These are phyloP conservation scores for Actinia tenebrosa DNA, from an alignment of 64 coral and sea anemone genomes.

Conservation along the genomic window DNA sequence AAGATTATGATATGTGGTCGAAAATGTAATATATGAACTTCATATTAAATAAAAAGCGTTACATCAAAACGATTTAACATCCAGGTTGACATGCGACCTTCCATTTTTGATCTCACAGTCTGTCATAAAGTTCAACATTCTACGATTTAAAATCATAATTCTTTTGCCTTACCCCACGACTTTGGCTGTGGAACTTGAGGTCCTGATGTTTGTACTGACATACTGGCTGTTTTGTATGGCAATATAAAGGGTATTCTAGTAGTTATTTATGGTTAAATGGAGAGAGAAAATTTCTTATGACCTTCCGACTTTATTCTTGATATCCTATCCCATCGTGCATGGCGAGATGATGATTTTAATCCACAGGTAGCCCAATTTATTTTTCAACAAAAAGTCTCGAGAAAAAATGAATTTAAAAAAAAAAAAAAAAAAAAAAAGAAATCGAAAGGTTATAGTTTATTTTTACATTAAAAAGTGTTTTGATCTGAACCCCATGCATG, in stretches of 20 bases:
- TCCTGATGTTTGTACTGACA: slow-evolving; percentile 79
- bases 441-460: neutral
- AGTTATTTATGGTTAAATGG: neutral
- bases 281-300: neutral
- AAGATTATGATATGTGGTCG: neutral
- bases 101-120: no score
- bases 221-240: neutral
- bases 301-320: neutral
- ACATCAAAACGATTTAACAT: no score
- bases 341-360: neutral
- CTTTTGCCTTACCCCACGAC: slow-evolving; percentile 81
- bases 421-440: neutral
- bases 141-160: neutral
- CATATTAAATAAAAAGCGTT: neutral
- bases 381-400: neutral
- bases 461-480: no score
- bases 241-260: neutral
- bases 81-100: no score
- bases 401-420: neutral
- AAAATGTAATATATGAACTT: neutral
- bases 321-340: neutral
- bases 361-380: neutral
- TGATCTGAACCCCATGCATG: no score
- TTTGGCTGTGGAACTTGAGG: slow-evolving; percentile 89
- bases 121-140: no score